A percentile compares a stretch with the other conserved stretches of the same genome.
These are phyloP conservation scores for Scaptomyza flava DNA, from an alignment of 2,888 invertebrate species.

Conservation along the genomic window DNA sequence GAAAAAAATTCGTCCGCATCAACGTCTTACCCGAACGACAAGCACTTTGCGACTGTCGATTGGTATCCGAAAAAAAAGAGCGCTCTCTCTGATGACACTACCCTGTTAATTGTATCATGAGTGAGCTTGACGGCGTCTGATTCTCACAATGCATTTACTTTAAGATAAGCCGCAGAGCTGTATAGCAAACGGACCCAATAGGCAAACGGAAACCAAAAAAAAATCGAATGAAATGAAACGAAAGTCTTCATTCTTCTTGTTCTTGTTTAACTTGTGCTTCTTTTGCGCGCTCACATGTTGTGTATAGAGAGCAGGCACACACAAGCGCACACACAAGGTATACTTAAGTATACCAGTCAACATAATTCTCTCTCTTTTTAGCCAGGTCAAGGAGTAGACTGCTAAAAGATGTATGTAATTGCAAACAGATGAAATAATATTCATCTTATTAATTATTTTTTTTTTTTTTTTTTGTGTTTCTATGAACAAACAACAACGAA, in stretches of 20 bases:
- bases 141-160: conserved; percentile 42
- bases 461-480: no score
- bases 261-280: conserved; percentile 6
- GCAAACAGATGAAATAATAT: not conserved
- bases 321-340: no score
- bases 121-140: conserved; percentile 3
- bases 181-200: conserved; percentile 1
- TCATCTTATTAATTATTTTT: not conserved
- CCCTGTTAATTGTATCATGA: no score
- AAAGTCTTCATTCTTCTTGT: conserved; percentile 17
- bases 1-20: no score
- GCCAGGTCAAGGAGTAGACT: conserved; percentile 14
- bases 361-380: not conserved
- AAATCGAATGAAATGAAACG: not conserved
- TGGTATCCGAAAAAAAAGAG: no score
- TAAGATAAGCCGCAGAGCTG: conserved; percentile 40
- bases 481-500: no score
- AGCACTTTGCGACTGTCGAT: no score
- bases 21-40: no score
- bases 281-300: conserved; percentile 16
- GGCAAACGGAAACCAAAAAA: not conserved
- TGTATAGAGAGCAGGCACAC: not conserved
- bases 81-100: no score
- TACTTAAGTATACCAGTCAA: no score
- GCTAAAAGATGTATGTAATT: not conserved